Base-by-base conservation (phyloP, 92 coral and sea anemone species). In the Porites evermanni region DNA sequence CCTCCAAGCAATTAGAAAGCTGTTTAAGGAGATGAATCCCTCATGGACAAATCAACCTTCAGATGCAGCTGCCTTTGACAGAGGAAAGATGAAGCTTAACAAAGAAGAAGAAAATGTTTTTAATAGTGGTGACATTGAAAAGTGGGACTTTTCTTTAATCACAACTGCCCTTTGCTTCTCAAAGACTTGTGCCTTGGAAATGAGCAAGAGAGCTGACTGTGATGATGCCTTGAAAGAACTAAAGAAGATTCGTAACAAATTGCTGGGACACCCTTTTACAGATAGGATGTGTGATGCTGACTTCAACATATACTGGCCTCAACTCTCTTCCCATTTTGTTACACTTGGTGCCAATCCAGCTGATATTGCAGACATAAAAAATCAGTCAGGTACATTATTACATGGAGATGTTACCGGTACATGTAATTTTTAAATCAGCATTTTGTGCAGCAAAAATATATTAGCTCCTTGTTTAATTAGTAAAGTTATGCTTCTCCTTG, bases 61-160 rank as follows among this genome's bases (percentile, higher is more conserved):
- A 19, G 98, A 93, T 88, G 95, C 98, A 32, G 87, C 88, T 64
- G 80, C 73, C 7, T 24, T 93, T 74, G 94, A 84, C 77, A 90
- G 66, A 53, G 93, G 98, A 1, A 79, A 23, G 73, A 94, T 95
- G 93, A 64, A 71, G 24, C 81, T 95, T 58, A 24, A 76, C 12
- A 66, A 74, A 18, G 83, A 93, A 44, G 95, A 93, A 76, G 84
- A 66, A 78, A 64, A 60, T 1, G 32, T 19, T 53, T 95, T 93
- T 76, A 84, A 86, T 53, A 64, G 88, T 6, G 98, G 98, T 13
- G 24, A 95, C 83, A 91, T 95, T 70, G 21, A 91, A 20, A 51
- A 91, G 6, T 95, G 98, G 98, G 98, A 95, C 77, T 91, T 95
- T 17, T 93, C 96, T 7, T 90, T 95, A 12, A 93, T 95, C 17